Evolutionary conservation across 2,888 invertebrate genomes (phyloP), one percentile per base, ranked within the genome.

Genomic region (Idaea biselata): DNA sequence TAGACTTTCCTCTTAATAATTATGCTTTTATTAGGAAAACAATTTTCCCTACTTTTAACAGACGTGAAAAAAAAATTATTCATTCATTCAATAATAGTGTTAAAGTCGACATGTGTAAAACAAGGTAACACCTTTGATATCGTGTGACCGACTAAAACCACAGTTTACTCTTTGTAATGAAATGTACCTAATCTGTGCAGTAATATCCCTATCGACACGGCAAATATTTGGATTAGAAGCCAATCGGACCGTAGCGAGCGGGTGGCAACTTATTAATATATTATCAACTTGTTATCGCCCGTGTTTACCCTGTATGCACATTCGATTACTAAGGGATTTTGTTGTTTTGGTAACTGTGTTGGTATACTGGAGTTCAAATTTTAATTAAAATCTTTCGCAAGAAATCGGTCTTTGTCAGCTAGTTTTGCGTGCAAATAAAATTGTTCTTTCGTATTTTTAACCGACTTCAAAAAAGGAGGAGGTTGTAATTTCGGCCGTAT

Each of bases 171-270:
- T 2, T 8, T 44, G 44, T 14, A 1, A 44, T 44, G 8, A 25
- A 25, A 25, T 25, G 25, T 25, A 25, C 25, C 14, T 44, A 44
- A 44, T 44, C 44, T 44, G 44, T 44, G 44, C 11, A 0, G 14
- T 44, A 14, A 44, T 3, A 14, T 11, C 16, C 54, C 32, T 44
- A 61, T 60, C 58, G 62, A 61, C 63, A 61, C 55, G 58, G 62
- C 63, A 65, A 64, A 65, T 68, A 63, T 71, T 66, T 63, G 74
- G 68, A 71, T 77, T 71, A 72, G 75, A 73, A 73, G 74, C 61
- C 69, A 77, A 79, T 78, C 76, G 70, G 61, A 62, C 69, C 79
- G 74, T 74, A 72, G 77, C 70, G 44, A 74, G 67, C 69, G 77
- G 68, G 66, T 62, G 63, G 62, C 33, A 58, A 67, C 67, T 78